Conservation (phyloP, 1,140 invertebrate genomes). For the Leptinotarsa defecta region DNA sequence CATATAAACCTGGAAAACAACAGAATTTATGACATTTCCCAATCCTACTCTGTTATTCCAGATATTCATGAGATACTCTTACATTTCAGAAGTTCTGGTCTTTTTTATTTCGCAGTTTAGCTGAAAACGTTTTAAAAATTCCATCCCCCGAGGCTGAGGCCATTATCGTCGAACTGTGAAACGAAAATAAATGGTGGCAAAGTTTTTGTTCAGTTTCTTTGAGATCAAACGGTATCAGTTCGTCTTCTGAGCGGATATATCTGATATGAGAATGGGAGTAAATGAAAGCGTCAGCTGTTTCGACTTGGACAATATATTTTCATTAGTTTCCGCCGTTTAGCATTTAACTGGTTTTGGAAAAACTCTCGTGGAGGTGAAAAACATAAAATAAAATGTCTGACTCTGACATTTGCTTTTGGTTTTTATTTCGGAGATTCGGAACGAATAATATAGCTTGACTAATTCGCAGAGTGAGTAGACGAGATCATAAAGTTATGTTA, state of each 20-base stretch:
- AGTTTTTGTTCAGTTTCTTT: not conserved
- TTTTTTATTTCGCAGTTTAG: not conserved
- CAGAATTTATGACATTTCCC: conserved; percentile 18
- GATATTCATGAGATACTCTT: conserved; percentile 13
- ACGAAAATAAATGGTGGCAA: not conserved
- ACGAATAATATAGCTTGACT: too few relatives aligned
- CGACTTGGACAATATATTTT: not conserved
- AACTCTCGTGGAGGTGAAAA: not conserved
- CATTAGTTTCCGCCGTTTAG: not conserved
- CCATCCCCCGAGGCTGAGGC: not conserved
- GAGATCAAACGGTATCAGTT: not conserved
- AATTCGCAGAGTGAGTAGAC: too few relatives aligned
- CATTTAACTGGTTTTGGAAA: not conserved
- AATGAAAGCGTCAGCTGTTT: conserved; percentile 8
- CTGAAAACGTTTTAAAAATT: not conserved
- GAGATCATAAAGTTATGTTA: too few relatives aligned
- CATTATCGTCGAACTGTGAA: not conserved
- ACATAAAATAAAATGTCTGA: not conserved
- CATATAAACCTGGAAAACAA: conserved; percentile 11
- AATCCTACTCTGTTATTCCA: conserved; percentile 8
- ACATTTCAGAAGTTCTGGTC: not conserved
- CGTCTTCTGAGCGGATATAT: not conserved
- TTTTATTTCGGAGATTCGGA: too few relatives aligned
- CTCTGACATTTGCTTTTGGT: not conserved
- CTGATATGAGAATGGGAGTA: not conserved